A percentile compares a stretch with the other conserved stretches of the same genome.
Evolutionary conservation across 2,888 invertebrate species (phyloP).

Genomic region (Pycnomerus fuliginosus): DNA sequence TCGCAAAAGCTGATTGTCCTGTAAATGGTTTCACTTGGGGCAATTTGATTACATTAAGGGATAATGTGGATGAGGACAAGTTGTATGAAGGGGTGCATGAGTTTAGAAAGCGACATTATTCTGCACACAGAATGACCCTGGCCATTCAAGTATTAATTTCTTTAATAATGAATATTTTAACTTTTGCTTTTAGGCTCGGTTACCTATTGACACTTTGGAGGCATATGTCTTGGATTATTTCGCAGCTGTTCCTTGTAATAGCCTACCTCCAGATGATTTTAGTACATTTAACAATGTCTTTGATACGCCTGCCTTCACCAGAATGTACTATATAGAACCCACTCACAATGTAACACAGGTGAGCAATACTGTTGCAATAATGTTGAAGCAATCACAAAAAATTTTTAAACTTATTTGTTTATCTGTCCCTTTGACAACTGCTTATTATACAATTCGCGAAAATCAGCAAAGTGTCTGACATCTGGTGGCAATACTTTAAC

Average conservation of each 20-base stretch:
- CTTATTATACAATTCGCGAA: too few relatives aligned
- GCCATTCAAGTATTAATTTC: conserved; percentile 66
- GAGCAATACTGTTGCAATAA: too few relatives aligned
- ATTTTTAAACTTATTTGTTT: conserved; percentile 5
- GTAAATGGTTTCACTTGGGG: conserved; percentile 85
- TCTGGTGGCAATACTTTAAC: too few relatives aligned
- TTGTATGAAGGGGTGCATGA: conserved; percentile 71
- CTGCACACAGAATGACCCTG: conserved; percentile 85
- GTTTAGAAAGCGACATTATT: conserved; percentile 77
- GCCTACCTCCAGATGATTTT: conserved; percentile 64
- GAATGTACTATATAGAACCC: conserved; percentile 74
- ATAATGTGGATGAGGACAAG: conserved; percentile 65
- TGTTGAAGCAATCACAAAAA: conserved; percentile 9
- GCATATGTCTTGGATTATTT: conserved; percentile 66
- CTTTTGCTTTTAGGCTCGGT: conserved; percentile 53
- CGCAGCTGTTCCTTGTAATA: conserved; percentile 68
- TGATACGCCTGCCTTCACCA: conserved; percentile 62
- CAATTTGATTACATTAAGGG: conserved; percentile 70
- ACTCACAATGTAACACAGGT: conserved; percentile 71
- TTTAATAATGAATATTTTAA: background rate
- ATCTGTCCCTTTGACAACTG: conserved; percentile 1
- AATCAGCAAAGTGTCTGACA: too few relatives aligned
- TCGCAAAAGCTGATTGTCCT: conserved; percentile 71
- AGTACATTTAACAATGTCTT: conserved; percentile 58
- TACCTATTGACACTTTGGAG: conserved; percentile 66